Conservation (phyloP, 2,113 vertebrate genomes). For the Gorsachius goisagi region DNA sequence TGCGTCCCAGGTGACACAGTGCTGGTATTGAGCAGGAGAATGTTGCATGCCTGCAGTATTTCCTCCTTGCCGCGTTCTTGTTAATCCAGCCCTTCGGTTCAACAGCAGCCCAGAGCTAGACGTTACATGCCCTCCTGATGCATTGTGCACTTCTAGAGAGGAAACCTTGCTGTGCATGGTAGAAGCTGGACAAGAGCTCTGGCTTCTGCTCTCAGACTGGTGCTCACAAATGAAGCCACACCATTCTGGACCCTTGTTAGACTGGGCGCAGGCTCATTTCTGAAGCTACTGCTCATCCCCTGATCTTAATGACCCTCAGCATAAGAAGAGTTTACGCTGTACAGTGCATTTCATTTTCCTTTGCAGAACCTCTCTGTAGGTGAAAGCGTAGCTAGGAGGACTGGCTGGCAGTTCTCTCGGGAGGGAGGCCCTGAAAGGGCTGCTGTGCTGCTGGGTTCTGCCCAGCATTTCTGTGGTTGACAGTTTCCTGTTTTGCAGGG, state of each 20-base stretch:
- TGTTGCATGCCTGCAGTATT: accelerated
- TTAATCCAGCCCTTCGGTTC: not conserved
- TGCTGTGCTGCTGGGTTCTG: not conserved
- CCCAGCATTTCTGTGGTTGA: conserved; percentile 18
- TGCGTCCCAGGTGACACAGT: accelerated
- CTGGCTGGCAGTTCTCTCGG: not conserved
- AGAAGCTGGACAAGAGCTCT: not conserved
- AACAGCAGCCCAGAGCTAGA: too few relatives aligned
- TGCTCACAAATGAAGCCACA: not conserved
- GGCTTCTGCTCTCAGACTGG: not conserved
- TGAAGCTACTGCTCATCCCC: not conserved
- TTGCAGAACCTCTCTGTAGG: not conserved
- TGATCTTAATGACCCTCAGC: not conserved
- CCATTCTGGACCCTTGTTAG: not conserved
- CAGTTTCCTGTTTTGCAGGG: conserved; percentile 75
- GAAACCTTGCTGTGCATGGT: not conserved
- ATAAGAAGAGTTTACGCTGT: not conserved
- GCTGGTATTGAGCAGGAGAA: not conserved
- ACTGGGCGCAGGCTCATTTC: not conserved
- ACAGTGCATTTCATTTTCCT: not conserved
- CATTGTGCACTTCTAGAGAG: not conserved
- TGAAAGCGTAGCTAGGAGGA: not conserved
- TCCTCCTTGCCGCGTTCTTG: accelerated
- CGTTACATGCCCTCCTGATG: not conserved
- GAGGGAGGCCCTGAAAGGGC: not conserved